Conservation (phyloP, 2,888 invertebrate species). For the Bugula neritina region DNA sequence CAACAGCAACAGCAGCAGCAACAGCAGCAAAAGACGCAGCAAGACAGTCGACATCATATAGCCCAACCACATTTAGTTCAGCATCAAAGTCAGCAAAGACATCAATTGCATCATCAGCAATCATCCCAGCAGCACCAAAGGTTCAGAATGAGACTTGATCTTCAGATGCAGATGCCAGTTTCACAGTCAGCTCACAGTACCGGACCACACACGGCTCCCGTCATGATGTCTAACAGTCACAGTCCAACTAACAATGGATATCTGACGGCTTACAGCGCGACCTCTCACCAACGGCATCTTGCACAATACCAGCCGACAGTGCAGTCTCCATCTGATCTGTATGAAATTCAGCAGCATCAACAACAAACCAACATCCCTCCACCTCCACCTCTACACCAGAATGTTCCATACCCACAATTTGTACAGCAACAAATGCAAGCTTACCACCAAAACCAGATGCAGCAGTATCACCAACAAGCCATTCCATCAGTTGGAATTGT, state of each 20-base stretch:
- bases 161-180: conserved; percentile 13
- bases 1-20: conserved; percentile 25
- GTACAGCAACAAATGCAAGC: conserved; percentile 26
- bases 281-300: not conserved
- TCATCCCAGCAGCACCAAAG: conserved; percentile 17
- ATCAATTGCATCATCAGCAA: conserved; percentile 20
- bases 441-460: conserved; percentile 18
- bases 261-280: not conserved
- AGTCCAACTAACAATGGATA: conserved; percentile 8
- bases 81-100: conserved; percentile 24
- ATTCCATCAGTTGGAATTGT: conserved; percentile 8
- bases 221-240: conserved; percentile 8
- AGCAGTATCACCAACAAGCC: conserved; percentile 8
- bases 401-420: conserved; percentile 25
- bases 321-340: conserved; percentile 26
- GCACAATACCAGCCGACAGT: conserved; percentile 23
- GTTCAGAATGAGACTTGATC: conserved; percentile 21
- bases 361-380: not conserved
- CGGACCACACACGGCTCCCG: conserved; percentile 19
- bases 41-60: conserved; percentile 22
- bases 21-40: not conserved
- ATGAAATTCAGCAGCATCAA: not conserved
- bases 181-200: not conserved
- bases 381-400: conserved; percentile 1
- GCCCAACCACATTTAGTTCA: conserved; percentile 23